phyloP scores from a whole-genome alignment of 2,113 vertebrate species.

The Laticauda colubrina region DNA sequence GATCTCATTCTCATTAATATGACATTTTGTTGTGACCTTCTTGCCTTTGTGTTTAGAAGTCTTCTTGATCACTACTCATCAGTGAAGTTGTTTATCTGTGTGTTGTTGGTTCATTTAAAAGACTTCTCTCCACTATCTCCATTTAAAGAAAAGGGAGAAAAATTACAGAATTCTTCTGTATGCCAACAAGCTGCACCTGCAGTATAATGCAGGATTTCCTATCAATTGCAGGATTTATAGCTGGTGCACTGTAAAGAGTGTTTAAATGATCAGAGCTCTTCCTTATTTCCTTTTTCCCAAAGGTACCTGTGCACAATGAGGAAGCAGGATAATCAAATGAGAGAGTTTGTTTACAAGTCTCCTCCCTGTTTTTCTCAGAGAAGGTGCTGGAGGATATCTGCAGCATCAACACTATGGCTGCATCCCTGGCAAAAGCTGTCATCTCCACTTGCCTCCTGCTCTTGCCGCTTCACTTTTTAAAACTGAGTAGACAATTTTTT shows the following conservation, averaged over 20 bases:
- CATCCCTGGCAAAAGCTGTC: neutral
- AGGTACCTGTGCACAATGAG: neutral
- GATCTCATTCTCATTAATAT: neutral
- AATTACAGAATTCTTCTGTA: conserved; percentile 13
- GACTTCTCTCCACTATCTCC: neutral
- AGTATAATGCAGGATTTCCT: neutral
- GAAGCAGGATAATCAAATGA: conserved; percentile 30
- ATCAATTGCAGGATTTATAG: neutral
- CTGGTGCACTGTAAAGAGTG: neutral
- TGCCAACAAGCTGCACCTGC: neutral
- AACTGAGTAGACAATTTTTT: neutral
- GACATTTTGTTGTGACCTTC: neutral
- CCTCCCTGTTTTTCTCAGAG: conserved; percentile 12
- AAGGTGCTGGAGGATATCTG: neutral
- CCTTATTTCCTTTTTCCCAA: neutral
- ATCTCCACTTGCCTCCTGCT: neutral
- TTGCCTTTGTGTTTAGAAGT: neutral
- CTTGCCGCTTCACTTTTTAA: neutral
- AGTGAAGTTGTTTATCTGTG: rapidly evolving
- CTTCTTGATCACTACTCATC: neutral
- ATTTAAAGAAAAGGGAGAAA: neutral
- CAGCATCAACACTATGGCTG: neutral
- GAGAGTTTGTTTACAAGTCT: conserved; percentile 30
- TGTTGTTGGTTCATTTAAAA: neutral
- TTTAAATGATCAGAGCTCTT: neutral